These are phyloP conservation scores for Portunus trituberculatus DNA, from an alignment of 1,140 invertebrate genomes.

Conservation along the genomic window DNA sequence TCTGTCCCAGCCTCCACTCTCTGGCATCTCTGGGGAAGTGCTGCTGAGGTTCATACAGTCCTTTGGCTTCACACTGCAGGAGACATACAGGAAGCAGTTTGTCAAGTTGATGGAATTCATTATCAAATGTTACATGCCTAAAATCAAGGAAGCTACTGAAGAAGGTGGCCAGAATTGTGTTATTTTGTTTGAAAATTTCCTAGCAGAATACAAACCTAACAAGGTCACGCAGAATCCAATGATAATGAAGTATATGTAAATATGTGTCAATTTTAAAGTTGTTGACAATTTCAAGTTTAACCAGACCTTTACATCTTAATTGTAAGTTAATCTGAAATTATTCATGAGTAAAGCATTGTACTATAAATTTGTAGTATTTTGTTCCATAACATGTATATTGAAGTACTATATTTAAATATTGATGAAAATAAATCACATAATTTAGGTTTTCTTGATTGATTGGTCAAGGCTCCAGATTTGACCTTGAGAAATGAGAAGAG, in stretches of 20 bases:
- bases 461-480: too few relatives aligned
- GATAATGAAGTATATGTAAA: not conserved
- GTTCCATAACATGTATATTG: too few relatives aligned
- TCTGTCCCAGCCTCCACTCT: constrained; percentile 8
- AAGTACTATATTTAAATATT: too few relatives aligned
- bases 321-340: not conserved
- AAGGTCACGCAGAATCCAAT: not conserved
- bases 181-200: constrained; percentile 14
- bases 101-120: constrained; percentile 50
- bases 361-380: too few relatives aligned
- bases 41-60: not conserved
- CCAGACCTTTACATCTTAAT: not conserved
- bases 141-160: constrained; percentile 26
- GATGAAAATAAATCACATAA: too few relatives aligned
- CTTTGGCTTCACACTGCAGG: constrained; percentile 33
- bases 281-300: not conserved
- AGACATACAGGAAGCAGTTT: constrained; percentile 53
- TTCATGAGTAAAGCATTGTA: not conserved
- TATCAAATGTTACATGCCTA: not conserved
- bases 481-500: too few relatives aligned
- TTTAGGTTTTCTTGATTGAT: too few relatives aligned
- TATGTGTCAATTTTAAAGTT: not conserved
- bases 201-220: not conserved
- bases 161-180: not conserved
- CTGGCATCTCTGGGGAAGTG: constrained; percentile 34